Conservation (phyloP, 53 echinoderm and acorn worm genomes). For the Crossaster papposus region DNA sequence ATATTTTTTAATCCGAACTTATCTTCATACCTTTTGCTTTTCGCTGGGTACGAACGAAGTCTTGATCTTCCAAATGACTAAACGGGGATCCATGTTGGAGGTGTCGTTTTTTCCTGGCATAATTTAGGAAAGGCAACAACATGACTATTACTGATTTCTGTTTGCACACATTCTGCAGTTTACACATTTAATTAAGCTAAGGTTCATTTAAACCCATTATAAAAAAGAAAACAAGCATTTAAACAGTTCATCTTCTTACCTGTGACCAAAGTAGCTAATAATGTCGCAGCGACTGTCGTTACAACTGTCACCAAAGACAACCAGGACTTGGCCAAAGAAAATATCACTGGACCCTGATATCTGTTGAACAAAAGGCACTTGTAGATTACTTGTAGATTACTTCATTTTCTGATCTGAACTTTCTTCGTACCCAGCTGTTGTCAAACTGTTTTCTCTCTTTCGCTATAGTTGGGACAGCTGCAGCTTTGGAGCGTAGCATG, state of each 20-base stretch:
- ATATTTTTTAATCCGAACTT: neutral
- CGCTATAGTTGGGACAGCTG: too few relatives aligned
- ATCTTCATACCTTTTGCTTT: neutral
- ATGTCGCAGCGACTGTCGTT: neutral
- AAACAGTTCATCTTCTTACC: conserved; percentile 4
- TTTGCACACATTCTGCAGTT: too few relatives aligned
- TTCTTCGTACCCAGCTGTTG: too few relatives aligned
- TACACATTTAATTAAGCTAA: too few relatives aligned
- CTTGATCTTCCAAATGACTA: conserved; percentile 8
- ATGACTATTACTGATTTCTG: too few relatives aligned
- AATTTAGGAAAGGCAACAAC: neutral
- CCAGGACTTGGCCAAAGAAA: conserved; percentile 20
- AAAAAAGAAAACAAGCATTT: too few relatives aligned
- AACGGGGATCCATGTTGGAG: conserved; percentile 10
- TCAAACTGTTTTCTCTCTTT: too few relatives aligned
- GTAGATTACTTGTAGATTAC: neutral
- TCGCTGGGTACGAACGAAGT: neutral
- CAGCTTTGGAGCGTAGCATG: too few relatives aligned
- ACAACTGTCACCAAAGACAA: neutral
- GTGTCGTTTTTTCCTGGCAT: neutral
- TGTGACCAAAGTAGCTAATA: conserved; percentile 1
- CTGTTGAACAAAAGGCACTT: neutral
- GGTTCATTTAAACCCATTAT: neutral
- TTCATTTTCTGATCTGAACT: too few relatives aligned
- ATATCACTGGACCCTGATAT: neutral